Conservation (phyloP, 2,888 invertebrate species). For the Erpobdella octoculata region DNA sequence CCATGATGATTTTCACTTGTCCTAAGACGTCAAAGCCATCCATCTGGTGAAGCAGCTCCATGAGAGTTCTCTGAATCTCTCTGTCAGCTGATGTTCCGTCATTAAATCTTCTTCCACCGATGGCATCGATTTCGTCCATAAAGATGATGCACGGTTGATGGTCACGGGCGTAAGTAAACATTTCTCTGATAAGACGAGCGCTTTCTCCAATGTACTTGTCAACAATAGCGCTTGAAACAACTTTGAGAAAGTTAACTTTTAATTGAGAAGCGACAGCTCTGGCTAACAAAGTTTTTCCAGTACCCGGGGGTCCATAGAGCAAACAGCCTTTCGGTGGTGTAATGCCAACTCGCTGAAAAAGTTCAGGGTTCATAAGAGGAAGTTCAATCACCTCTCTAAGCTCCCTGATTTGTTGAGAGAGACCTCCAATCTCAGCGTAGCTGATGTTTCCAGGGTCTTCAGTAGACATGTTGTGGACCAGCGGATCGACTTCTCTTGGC, state of each 20-base stretch:
- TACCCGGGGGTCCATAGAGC: constrained; percentile 95
- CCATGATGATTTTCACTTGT: constrained; percentile 98
- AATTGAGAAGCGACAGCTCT: constrained; percentile 94
- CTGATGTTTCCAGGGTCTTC: constrained; percentile 84
- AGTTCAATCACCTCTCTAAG: constrained; percentile 93
- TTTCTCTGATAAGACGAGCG: constrained; percentile 92
- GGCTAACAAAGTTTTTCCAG: constrained; percentile 91
- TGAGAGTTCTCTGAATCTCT: constrained; percentile 94
- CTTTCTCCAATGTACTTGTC: constrained; percentile 99
- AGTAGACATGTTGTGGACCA: constrained; percentile 99
- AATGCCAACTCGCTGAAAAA: constrained; percentile 92
- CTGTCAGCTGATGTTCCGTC: constrained; percentile 98
- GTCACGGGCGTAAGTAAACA: constrained; percentile 99
- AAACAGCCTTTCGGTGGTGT: constrained; percentile 99
- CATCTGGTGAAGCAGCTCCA: constrained; percentile 98
- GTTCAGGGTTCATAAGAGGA: constrained; percentile 88
- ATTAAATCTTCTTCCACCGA: constrained; percentile 91
- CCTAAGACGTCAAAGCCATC: constrained; percentile 99
- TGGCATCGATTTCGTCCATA: constrained; percentile 99
- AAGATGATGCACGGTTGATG: constrained; percentile 99
- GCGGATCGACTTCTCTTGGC: constrained; percentile 92
- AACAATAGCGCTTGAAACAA: constrained; percentile 97
- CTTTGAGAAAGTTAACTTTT: constrained; percentile 96
- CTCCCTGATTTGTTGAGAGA: constrained; percentile 94
- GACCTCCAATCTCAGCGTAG: constrained; percentile 89